Base-by-base conservation (phyloP, 1,140 invertebrate species). In the Contarinia nasturtii region DNA sequence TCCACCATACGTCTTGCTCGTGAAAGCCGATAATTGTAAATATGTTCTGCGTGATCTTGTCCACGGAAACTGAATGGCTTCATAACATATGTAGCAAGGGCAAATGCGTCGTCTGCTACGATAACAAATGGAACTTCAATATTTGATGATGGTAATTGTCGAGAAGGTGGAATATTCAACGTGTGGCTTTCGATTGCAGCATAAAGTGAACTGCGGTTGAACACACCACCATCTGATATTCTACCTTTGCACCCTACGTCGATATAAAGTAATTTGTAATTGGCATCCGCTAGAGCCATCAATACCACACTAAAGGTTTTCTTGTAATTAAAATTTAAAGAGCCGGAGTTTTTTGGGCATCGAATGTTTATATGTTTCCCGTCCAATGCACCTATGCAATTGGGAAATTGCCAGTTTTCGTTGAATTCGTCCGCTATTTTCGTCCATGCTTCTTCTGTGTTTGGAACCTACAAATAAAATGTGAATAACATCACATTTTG, bases 31-130 rank as follows among this genome's bases (percentile, higher is more conserved):
- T 59, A 55, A 51, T 67, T 69, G 45, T 61, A 69, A 18, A 56
- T 57, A 46, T 53, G 19, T 55, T 67, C 41, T 46, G 51, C 45
- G 46, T 45, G 45, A 46, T 52, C 50, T 38, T 57, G 48, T 37
- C 56, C 51, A 33, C 53, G 53, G 37, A 52, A 55, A 20, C 50
- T 49, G 55, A 55, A 71, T 47, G 68, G 67, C 54, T 67, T 67
- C 61, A 70, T 57, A 21, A 71, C 46, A 50, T 64, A 53, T 45
- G 48, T 33, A 43, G 48, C 49, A 37, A 71, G 38, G 36, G 65
- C 54, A 57, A 73, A 74, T 37, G 67, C 68, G 47, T 68, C 65
- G 56, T 73, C 69, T 12, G 57, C 69, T 22, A 72, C 51, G 54
- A 73, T 58, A 33, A 63, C 52, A 49, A 62, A 59, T 33, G 60